Conservation (phyloP, 2,888 invertebrate species). For the Mycalesis mineus region DNA sequence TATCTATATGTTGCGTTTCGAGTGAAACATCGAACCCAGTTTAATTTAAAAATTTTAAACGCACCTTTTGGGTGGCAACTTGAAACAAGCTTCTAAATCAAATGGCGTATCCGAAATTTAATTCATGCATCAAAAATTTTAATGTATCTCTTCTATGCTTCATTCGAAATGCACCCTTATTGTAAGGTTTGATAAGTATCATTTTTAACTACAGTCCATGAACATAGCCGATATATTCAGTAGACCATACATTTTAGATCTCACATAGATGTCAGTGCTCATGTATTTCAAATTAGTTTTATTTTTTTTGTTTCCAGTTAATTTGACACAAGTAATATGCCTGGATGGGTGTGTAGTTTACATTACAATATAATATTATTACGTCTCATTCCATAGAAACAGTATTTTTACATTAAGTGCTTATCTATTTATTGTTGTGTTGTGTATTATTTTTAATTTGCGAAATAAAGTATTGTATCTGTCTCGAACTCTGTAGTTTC, state of each 20-base stretch:
- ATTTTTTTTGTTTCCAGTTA: constrained; percentile 68
- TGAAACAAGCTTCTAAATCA: too few species aligned
- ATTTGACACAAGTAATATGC: constrained; percentile 65
- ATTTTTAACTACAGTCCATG: neutral
- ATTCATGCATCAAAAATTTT: too few species aligned
- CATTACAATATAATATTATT: constrained; percentile 28
- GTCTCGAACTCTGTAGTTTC: constrained; percentile 29
- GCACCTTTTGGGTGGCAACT: too few species aligned
- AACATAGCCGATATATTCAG: neutral
- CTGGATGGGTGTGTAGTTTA: constrained; percentile 69
- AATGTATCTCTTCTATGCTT: too few species aligned
- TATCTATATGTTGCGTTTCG: too few species aligned
- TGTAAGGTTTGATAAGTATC: too few species aligned
- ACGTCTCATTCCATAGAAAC: constrained; percentile 36
- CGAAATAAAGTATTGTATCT: constrained; percentile 41
- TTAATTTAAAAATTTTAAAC: too few species aligned
- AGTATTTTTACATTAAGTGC: constrained; percentile 40
- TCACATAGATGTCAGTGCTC: constrained; percentile 15
- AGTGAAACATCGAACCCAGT: too few species aligned
- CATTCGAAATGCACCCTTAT: too few species aligned
- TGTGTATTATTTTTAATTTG: constrained; percentile 38
- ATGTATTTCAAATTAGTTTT: constrained; percentile 47
- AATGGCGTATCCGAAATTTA: too few species aligned
- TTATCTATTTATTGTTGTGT: constrained; percentile 32
- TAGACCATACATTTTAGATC: constrained; percentile 11